Percentiles rank a stretch among this genome's conserved stretches.
phyloP scores from a whole-genome alignment of 1,140 invertebrate species.

The Plectrocnemia conspersa region DNA sequence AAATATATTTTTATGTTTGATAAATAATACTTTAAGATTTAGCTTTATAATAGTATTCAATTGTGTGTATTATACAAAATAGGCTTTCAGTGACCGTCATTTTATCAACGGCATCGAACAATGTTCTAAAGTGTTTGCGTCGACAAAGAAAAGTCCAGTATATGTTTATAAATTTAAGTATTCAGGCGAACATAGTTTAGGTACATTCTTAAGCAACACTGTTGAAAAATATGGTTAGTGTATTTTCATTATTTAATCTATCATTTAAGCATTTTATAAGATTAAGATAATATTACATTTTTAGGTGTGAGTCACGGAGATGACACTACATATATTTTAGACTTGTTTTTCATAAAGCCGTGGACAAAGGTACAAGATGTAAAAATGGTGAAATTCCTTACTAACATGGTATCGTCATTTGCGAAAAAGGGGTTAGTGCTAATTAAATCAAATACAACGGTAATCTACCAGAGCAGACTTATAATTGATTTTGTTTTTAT shows the following conservation, averaged over 20 bases:
- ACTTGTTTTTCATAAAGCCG: slow-evolving; percentile 38
- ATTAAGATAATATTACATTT: slow-evolving; percentile 17
- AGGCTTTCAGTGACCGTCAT: slow-evolving; percentile 57
- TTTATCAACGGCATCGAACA: slow-evolving; percentile 55
- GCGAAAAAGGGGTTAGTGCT: slow-evolving; percentile 51
- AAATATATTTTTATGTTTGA: slow-evolving; percentile 12
- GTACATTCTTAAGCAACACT: slow-evolving; percentile 44
- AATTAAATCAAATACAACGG: slow-evolving; percentile 9
- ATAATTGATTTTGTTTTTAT: slow-evolving; percentile 24
- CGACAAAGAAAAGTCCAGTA: slow-evolving; percentile 52
- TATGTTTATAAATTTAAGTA: slow-evolving; percentile 58
- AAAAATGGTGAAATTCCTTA: slow-evolving; percentile 50
- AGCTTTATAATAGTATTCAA: too few species aligned
- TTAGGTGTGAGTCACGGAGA: slow-evolving; percentile 59
- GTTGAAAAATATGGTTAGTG: slow-evolving; percentile 52
- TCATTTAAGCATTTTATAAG: slow-evolving; percentile 9
- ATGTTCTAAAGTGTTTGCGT: slow-evolving; percentile 53
- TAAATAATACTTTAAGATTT: too few species aligned
- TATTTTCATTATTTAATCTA: slow-evolving; percentile 12
- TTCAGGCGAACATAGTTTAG: slow-evolving; percentile 51
- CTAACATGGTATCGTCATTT: slow-evolving; percentile 54
- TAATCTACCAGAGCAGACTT: slow-evolving; percentile 11
- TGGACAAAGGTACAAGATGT: slow-evolving; percentile 44
- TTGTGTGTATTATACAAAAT: too few species aligned
- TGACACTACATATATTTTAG: slow-evolving; percentile 49